Evolutionary conservation across 2,797 vertebrate species (phyloP).

Genomic region (Argyrosomus regius): DNA sequence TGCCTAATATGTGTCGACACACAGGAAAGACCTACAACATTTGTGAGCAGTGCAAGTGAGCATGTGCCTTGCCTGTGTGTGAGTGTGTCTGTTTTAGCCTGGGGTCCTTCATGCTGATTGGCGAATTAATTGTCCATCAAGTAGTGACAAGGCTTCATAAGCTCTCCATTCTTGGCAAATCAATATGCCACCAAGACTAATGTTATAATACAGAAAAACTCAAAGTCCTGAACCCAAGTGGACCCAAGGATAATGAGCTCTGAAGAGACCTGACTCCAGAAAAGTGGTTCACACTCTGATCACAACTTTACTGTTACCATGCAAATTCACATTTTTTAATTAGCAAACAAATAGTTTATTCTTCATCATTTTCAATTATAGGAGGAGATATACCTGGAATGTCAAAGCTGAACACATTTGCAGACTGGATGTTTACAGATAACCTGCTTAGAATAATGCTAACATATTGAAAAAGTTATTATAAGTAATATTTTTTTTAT

Average conservation of each 20-base stretch:
- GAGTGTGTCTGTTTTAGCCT: not conserved
- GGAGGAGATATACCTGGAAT: not conserved
- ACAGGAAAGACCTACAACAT: not conserved
- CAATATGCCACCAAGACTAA: slow-evolving; percentile 1
- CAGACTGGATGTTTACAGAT: not conserved
- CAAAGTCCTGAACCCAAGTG: too few species aligned
- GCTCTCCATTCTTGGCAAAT: not conserved
- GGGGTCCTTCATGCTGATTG: not conserved
- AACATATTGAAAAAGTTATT: not conserved
- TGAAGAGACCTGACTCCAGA: not conserved
- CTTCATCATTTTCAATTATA: too few species aligned
- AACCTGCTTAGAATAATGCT: not conserved
- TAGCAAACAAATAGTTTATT: too few species aligned
- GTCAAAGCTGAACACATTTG: not conserved
- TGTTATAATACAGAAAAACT: too few species aligned
- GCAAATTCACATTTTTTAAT: too few species aligned
- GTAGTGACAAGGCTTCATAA: not conserved
- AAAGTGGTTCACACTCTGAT: too few species aligned
- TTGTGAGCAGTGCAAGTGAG: not conserved
- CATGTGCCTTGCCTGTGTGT: too few species aligned
- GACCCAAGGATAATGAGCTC: too few species aligned
- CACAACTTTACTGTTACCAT: too few species aligned
- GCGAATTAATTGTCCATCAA: not conserved
- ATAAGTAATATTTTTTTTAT: too few species aligned
- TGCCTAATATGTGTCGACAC: not conserved